Base-by-base conservation (phyloP, 2,797 vertebrate species). In the Glyptemys insculpta region DNA sequence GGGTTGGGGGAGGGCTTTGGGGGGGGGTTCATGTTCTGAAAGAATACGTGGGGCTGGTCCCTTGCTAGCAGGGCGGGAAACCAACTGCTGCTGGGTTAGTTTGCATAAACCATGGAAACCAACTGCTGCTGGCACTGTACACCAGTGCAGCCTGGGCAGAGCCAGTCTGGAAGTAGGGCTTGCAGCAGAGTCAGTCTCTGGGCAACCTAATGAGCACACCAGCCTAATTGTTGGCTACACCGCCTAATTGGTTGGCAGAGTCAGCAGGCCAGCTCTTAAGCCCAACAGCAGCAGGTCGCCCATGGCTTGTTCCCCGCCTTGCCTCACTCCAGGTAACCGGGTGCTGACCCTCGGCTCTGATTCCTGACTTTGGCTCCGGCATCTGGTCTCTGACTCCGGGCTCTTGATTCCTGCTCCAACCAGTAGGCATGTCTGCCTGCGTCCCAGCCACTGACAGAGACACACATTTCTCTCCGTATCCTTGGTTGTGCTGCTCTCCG, bases 61-160 rank as follows among this genome's bases (percentile, higher is more conserved):
- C 25, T 56, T 6, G 54, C 54, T 37, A 12, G 27, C 44, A 7
- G 8, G 65, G 65, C 11, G 21, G 21, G 0, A 12, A 41, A 31
- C 23, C 1, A 5, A 2, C 31, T 37, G 10, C 5, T 9, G 65
- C 5, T 0, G 0, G n/a, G 57, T 37, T 25, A 80, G 52, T 0
- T n/a, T 34, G 41, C 62, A 65, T 31, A 16, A 31, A 34, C 56
- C 56, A 3, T 27, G 9, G 27, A 29, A 59, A 25, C 72, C 41
- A 6, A 4, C 41, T 4, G 3, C 72, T 74, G 72, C 41, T 15
- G 41, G 41, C 25, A 16, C 41, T 10, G n/a, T 37, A 5, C 4
- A 18, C 15, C 62, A 16, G 34, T 8, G 8, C 31, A n/a, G 62
- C 34, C 16, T n/a, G 4, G 34, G 16, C 16, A 8, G 27, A 29